Evolutionary conservation across 2,888 invertebrate species (phyloP).

Genomic region (Ecdyonurus torrentis): DNA sequence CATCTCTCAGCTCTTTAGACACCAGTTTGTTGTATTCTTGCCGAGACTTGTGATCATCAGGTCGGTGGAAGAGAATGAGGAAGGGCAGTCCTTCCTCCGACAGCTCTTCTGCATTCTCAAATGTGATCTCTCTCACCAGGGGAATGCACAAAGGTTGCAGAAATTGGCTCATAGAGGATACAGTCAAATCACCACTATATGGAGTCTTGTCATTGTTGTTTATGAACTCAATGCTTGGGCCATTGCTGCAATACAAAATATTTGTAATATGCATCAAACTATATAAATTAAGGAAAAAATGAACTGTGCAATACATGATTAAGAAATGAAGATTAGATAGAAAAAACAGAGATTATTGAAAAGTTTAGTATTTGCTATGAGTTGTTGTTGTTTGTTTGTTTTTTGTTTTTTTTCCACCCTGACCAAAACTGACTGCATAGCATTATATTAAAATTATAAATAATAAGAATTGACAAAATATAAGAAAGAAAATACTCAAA

Average conservation of each 20-base stretch:
- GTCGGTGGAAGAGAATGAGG: constrained; percentile 86
- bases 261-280: too few relatives aligned
- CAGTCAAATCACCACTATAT: neutral
- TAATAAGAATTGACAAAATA: too few relatives aligned
- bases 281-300: too few relatives aligned
- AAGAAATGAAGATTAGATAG: too few relatives aligned
- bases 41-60: constrained; percentile 64
- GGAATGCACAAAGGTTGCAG: constrained; percentile 56
- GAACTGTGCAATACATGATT: too few relatives aligned
- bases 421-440: too few relatives aligned
- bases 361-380: neutral
- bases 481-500: too few relatives aligned
- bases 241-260: neutral
- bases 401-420: too few relatives aligned
- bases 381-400: too few relatives aligned
- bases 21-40: constrained; percentile 75
- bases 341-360: too few relatives aligned
- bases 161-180: neutral
- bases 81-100: constrained; percentile 98
- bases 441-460: too few relatives aligned
- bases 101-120: constrained; percentile 97
- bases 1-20: constrained; percentile 52
- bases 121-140: constrained; percentile 93
- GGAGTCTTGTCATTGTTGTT: neutral
- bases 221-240: neutral